Evolutionary conservation across 2,113 vertebrate genomes (phyloP).

Genomic region (Istiophorus platypterus): DNA sequence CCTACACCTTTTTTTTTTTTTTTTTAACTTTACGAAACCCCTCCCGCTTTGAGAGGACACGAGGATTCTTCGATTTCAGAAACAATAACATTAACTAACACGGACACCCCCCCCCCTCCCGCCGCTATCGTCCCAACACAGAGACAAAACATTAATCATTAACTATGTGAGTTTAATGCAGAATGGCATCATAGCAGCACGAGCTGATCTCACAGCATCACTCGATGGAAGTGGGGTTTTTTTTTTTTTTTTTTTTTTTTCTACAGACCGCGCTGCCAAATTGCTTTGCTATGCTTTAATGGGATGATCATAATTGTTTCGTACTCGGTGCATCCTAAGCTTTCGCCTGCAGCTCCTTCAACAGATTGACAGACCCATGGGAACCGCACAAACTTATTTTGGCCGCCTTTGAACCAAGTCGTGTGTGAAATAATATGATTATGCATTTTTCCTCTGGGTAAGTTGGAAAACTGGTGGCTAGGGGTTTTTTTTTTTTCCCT

Average conservation of each 20-base stretch:
- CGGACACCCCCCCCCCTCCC: too few relatives aligned
- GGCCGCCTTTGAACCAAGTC: slow-evolving; percentile 83
- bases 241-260: slow-evolving; percentile 15
- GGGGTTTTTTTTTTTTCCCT: slow-evolving; percentile 9
- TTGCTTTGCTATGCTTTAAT: slow-evolving; percentile 81
- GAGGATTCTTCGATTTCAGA: slow-evolving; percentile 51
- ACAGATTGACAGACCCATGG: slow-evolving; percentile 83
- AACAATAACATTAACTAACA: slow-evolving; percentile 57
- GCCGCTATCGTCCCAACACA: slow-evolving; percentile 1
- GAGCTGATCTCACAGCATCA: slow-evolving; percentile 63
- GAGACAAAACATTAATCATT: slow-evolving; percentile 27
- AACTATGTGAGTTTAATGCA: slow-evolving; percentile 8
- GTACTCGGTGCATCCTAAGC: slow-evolving; percentile 78
- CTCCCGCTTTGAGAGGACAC: slow-evolving; percentile 48
- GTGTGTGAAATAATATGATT: slow-evolving; percentile 85
- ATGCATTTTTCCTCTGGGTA: slow-evolving; percentile 82
- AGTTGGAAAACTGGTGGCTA: slow-evolving; percentile 74
- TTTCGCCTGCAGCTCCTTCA: slow-evolving; percentile 77
- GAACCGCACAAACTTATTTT: slow-evolving; percentile 81
- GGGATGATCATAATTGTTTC: slow-evolving; percentile 83
- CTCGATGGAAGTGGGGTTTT: slow-evolving; percentile 45
- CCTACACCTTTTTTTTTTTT: slow-evolving; percentile 2
- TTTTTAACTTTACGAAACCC: slow-evolving; percentile 24
- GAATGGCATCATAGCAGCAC: slow-evolving; percentile 1
- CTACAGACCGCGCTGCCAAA: slow-evolving; percentile 70